phyloP scores from a whole-genome alignment of 37 sponge, comb jelly and placozoan genomes.

The Aphrocallistes beatrix region DNA sequence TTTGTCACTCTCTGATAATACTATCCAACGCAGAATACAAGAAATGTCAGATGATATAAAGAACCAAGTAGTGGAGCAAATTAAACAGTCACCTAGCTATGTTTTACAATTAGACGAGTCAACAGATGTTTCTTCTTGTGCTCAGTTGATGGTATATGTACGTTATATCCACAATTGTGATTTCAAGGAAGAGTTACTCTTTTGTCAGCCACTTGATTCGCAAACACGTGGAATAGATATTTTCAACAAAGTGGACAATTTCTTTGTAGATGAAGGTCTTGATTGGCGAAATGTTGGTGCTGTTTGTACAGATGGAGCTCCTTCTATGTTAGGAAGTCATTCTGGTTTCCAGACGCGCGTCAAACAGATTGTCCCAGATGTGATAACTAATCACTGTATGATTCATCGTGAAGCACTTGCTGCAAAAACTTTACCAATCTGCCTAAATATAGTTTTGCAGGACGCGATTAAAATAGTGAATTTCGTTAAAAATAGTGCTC shows the following conservation, averaged over 20 bases:
- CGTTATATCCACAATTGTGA: neutral
- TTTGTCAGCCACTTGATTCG: slow-evolving; percentile 18
- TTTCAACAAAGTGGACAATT: neutral
- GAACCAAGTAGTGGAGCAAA: slow-evolving; percentile 12
- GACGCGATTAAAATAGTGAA: no score
- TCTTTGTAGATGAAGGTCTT: slow-evolving; percentile 4
- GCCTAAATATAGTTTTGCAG: no score
- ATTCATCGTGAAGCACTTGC: neutral
- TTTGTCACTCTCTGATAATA: neutral
- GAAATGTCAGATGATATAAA: neutral
- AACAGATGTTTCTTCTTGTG: slow-evolving; percentile 19
- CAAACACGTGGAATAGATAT: slow-evolving; percentile 1
- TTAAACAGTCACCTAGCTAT: neutral
- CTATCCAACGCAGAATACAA: slow-evolving; percentile 1
- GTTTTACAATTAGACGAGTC: slow-evolving; percentile 17
- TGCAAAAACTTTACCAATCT: no score
- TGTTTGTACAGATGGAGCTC: slow-evolving; percentile 1
- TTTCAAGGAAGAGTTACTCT: neutral
- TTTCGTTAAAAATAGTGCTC: no score
- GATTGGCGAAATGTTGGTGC: slow-evolving; percentile 2
- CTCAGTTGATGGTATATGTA: neutral
- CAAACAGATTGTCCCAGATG: slow-evolving; percentile 13
- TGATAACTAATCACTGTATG: slow-evolving; percentile 14
- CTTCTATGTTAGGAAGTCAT: slow-evolving; percentile 5
- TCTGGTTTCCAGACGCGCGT: neutral